Base-by-base conservation (phyloP, 2,113 vertebrate species). In the Cheilinus undulatus region DNA sequence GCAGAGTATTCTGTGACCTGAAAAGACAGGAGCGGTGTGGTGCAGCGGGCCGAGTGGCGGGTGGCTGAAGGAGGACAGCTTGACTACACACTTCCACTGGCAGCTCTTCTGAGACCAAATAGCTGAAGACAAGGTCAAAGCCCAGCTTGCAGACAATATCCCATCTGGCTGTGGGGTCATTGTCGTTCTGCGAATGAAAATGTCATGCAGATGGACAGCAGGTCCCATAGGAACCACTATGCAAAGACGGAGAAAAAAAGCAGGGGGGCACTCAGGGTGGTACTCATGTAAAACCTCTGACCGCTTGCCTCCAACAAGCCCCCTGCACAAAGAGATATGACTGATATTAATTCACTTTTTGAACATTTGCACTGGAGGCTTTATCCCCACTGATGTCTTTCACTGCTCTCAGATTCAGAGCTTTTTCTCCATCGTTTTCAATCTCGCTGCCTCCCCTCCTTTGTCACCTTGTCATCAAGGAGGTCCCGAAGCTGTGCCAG, bases 181-280 rank as follows among this genome's bases (percentile, higher is more conserved):
- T 60, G 65, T 67, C 24, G 76, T 68, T 69, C 61, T 64, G 54
- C 53, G 30, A 76, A 92, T 88, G 85, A 83, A 91, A 90, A 92
- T 88, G 87, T 93, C 88, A 92, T 66, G 22, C 15, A 73, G 76
- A 80, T n/a, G 20, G 80, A 87, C 72, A 78, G 73, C 78, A 34
- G 68, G 69, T 84, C 85, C 83, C 89, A 51, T 51, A 19, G 75
- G 89, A 54, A 69, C 72, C 51, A 40, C 72, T 20, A 32, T 26
- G 50, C 15, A 71, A 70, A 50, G 64, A 76, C n/a, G n/a, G 50
- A 69, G 23, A 63, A 71, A 67, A 36, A 26, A 73, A 43, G 68
- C 34, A 15, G 11, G 58, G 3, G 69, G 34, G 1, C 50, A 20
- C 24, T 48, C 58, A 58, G 68, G 54, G 56, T 73, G 68, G 56